These are phyloP conservation scores for Dascillus cervinus DNA, from an alignment of 2,888 invertebrate species.

Conservation along the genomic window DNA sequence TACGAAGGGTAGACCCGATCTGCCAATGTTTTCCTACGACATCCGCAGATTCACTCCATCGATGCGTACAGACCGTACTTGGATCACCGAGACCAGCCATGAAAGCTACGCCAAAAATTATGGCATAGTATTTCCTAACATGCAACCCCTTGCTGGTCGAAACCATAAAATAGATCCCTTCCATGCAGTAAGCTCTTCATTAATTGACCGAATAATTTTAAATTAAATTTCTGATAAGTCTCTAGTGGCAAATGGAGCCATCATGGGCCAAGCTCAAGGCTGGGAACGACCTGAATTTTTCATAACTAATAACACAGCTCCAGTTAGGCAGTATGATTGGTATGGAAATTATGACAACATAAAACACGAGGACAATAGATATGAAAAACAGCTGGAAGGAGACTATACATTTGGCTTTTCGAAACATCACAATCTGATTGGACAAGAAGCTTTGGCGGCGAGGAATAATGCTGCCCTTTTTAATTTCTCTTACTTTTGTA, in stretches of 20 bases:
- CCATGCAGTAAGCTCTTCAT: no score
- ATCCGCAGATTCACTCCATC: slow-evolving; percentile 73
- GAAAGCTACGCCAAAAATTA: slow-evolving; percentile 86
- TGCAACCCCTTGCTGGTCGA: slow-evolving; percentile 75
- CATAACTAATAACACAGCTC: slow-evolving; percentile 47
- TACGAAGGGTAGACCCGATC: slow-evolving; percentile 68
- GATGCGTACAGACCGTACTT: slow-evolving; percentile 61
- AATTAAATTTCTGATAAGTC: slow-evolving; percentile 26
- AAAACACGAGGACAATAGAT: slow-evolving; percentile 57
- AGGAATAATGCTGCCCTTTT: slow-evolving; percentile 75
- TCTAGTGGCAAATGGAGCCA: slow-evolving; percentile 67
- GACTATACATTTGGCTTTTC: slow-evolving; percentile 80
- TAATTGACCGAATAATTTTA: slow-evolving; percentile 20
- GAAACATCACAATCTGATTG: slow-evolving; percentile 71
- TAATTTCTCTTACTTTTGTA: slow-evolving; percentile 84
- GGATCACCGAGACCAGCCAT: slow-evolving; percentile 77
- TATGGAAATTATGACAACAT: slow-evolving; percentile 71
- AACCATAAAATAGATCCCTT: slow-evolving; percentile 61
- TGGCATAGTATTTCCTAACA: slow-evolving; percentile 70
- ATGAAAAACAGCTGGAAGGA: slow-evolving; percentile 60
- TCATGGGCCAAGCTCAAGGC: slow-evolving; percentile 81
- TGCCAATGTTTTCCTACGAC: slow-evolving; percentile 82
- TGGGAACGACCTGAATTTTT: slow-evolving; percentile 89
- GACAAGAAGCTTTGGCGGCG: slow-evolving; percentile 69
- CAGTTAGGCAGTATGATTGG: slow-evolving; percentile 75